A percentile compares a stretch with the other conserved stretches of the same genome.
phyloP scores from a whole-genome alignment of 2,888 invertebrate species.

The Polylopha cassiicola region DNA sequence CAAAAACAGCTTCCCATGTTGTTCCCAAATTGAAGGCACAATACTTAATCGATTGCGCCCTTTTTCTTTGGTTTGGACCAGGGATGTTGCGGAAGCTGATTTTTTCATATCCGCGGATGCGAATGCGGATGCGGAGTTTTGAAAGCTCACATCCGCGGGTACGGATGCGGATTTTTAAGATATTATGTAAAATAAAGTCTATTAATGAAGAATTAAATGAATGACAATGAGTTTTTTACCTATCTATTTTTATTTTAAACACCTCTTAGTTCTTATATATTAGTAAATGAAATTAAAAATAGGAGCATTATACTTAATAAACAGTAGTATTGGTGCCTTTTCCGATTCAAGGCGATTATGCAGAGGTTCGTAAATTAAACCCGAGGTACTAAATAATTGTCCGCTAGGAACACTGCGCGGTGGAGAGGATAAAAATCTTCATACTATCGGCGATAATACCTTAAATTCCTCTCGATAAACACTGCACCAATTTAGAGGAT shows the following conservation, averaged over 20 bases:
- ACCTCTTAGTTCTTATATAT: no score
- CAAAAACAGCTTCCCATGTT: constrained; percentile 21
- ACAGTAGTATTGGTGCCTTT: no score
- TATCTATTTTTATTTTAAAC: no score
- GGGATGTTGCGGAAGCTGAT: no score
- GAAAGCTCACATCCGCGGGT: no score
- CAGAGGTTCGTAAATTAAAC: constrained; percentile 4
- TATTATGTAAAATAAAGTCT: no score
- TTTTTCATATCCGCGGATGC: no score
- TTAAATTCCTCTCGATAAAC: not conserved
- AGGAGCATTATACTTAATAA: constrained; percentile 1
- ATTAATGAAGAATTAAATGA: no score
- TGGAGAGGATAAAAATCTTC: not conserved
- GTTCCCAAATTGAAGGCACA: constrained; percentile 14
- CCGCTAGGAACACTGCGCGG: constrained; percentile 5
- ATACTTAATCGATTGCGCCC: constrained; percentile 18
- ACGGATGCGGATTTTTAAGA: no score
- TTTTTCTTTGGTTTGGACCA: constrained; percentile 21
- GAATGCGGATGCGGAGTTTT: no score
- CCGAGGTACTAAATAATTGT: constrained; percentile 18
- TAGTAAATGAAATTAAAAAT: no score
- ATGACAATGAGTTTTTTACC: no score
- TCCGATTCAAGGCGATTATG: not conserved
- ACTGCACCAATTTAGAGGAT: not conserved
- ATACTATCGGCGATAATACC: not conserved